phyloP scores from a whole-genome alignment of 2,113 vertebrate genomes.

The Notothenia coriiceps region DNA sequence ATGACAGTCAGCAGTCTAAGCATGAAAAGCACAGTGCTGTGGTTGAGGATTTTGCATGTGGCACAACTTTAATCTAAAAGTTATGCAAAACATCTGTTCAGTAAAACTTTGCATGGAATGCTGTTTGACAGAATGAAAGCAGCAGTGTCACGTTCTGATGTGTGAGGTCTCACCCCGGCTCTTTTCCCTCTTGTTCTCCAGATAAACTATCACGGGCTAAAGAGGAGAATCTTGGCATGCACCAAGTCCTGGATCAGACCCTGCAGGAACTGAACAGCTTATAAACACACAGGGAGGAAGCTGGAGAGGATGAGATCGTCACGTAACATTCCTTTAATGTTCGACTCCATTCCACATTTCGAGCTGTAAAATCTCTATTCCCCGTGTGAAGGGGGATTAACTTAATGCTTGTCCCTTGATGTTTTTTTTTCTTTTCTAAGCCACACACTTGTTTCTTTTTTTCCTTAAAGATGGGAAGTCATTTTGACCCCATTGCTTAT shows the following conservation, averaged over 20 bases:
- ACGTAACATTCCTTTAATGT: conserved; percentile 80
- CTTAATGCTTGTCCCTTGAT: conserved; percentile 75
- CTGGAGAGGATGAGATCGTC: conserved; percentile 66
- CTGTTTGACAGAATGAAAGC: conserved; percentile 15
- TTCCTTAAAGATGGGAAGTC: conserved; percentile 40
- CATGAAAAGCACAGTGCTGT: conserved; percentile 58
- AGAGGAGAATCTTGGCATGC: conserved; percentile 93
- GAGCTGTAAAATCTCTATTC: conserved; percentile 73
- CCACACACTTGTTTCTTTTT: conserved; percentile 50
- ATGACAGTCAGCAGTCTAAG: conserved; percentile 37
- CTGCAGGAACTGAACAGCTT: conserved; percentile 96
- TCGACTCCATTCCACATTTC: conserved; percentile 77
- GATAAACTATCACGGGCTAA: conserved; percentile 93
- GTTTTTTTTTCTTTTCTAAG: conserved; percentile 47
- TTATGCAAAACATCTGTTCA: conserved; percentile 66
- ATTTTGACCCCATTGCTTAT: conserved; percentile 32
- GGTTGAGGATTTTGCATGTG: conserved; percentile 71
- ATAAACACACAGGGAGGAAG: conserved; percentile 80
- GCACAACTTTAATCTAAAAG: conserved; percentile 64
- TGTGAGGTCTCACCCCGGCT: conserved; percentile 28
- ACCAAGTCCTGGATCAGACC: conserved; percentile 95
- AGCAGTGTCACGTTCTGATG: conserved; percentile 5
- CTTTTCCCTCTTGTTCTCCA: conserved; percentile 62
- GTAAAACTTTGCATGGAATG: conserved; percentile 20
- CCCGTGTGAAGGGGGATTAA: conserved; percentile 68